Conservation (phyloP, 1,140 invertebrate genomes). For the Mizuhopecten yessoensis region DNA sequence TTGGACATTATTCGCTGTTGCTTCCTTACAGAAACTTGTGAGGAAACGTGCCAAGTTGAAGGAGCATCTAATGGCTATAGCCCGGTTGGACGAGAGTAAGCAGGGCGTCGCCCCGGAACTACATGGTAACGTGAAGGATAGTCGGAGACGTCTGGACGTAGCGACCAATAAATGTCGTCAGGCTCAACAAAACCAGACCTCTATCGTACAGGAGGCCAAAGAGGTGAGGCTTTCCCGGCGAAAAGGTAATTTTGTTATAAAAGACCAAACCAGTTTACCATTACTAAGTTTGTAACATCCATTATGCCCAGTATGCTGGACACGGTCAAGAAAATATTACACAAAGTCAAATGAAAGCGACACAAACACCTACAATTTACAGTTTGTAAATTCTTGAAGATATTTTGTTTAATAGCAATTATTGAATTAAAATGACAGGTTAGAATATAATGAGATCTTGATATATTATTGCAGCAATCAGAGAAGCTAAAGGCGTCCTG, state of each 20-base stretch:
- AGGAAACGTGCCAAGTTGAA: background rate
- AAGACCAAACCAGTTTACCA: too few relatives aligned
- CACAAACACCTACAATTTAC: too few relatives aligned
- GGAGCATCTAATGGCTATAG: background rate
- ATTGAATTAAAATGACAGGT: too few relatives aligned
- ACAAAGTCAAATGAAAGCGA: too few relatives aligned
- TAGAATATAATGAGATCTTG: too few relatives aligned
- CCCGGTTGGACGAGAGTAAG: background rate
- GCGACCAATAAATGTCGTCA: background rate
- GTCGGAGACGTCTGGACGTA: background rate
- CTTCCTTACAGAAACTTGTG: background rate
- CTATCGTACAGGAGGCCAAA: background rate
- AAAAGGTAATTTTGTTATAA: too few relatives aligned
- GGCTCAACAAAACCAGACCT: background rate
- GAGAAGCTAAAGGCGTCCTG: background rate
- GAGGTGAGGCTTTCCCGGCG: background rate
- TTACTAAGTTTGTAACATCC: too few relatives aligned
- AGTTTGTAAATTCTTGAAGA: too few relatives aligned
- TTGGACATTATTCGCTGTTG: too few relatives aligned
- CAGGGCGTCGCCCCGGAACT: background rate
- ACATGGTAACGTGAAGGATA: background rate
- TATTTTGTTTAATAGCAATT: too few relatives aligned
- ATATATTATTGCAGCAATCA: conserved; percentile 13
- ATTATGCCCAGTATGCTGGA: too few relatives aligned
- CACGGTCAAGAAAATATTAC: too few relatives aligned